phyloP scores from a whole-genome alignment of 2,888 invertebrate genomes.

The Zygothrica quintamaculata region DNA sequence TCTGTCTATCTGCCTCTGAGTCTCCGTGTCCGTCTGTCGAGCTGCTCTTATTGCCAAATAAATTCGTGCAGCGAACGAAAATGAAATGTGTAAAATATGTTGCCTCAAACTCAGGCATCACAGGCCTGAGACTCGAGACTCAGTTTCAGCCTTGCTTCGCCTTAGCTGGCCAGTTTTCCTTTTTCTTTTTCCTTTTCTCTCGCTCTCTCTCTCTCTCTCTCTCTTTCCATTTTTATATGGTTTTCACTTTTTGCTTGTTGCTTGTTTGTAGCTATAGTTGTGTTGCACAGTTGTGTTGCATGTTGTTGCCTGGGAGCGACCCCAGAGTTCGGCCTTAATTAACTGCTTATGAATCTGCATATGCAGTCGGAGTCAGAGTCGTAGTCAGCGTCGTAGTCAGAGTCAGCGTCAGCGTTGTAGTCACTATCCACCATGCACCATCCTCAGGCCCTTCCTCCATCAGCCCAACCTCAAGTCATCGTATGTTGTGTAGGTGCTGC shows the following conservation, averaged over 20 bases:
- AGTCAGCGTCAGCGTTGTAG: neutral
- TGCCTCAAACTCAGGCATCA: slow-evolving; percentile 44
- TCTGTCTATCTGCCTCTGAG: slow-evolving; percentile 14
- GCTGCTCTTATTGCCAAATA: slow-evolving; percentile 80
- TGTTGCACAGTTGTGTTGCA: slow-evolving; percentile 60
- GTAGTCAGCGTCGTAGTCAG: slow-evolving; percentile 23
- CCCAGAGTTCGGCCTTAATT: slow-evolving; percentile 72
- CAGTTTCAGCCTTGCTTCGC: slow-evolving; percentile 34
- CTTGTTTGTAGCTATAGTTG: slow-evolving; percentile 16
- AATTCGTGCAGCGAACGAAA: slow-evolving; percentile 78
- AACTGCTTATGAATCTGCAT: slow-evolving; percentile 80
- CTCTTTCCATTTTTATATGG: slow-evolving; percentile 27
- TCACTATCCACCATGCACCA: slow-evolving; percentile 4
- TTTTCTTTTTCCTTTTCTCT: slow-evolving; percentile 8
- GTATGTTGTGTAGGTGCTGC: slow-evolving; percentile 69
- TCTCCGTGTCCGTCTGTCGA: slow-evolving; percentile 10
- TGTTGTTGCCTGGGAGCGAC: slow-evolving; percentile 48
- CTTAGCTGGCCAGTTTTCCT: slow-evolving; percentile 15
- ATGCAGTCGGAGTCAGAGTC: slow-evolving; percentile 56
- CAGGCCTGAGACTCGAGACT: slow-evolving; percentile 18
- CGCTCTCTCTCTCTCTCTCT: neutral
- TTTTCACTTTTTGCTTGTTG: slow-evolving; percentile 52
- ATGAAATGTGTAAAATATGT: slow-evolving; percentile 82
- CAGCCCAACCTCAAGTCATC: slow-evolving; percentile 13
- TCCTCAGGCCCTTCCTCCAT: slow-evolving; percentile 11